Base-by-base conservation (phyloP, 2,888 invertebrate species). In the Shargacucullia verbasci region DNA sequence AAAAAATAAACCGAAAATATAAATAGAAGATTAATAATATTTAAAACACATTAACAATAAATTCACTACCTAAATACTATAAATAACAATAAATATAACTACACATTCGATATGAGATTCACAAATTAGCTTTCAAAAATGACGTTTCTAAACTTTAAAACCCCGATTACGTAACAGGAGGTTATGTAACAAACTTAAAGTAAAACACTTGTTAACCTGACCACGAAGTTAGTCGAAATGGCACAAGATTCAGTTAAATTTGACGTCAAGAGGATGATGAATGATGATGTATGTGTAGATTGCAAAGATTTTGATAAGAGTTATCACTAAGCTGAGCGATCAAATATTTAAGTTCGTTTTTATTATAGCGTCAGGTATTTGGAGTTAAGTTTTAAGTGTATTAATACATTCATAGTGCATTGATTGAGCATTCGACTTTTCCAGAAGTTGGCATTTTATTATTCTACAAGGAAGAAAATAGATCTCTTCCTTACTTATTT, bases 231-330 rank as follows among this genome's bases (percentile, higher is more conserved):
- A 81, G 82, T 85, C 83, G 72, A 78, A 86, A 85, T 91, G 88
- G 82, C 78, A 80, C 78, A 80, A 75, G 73, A 68, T 65, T 73
- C 68, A 67, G 62, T 79, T 76, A 62, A 71, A 73, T 74, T 71
- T 75, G 80, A 82, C 85, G 91, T 89, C 89, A 87, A 89, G 83
- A 83, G 49, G 81, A 83, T 91, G 92, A 93, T 92, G 88, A 81
- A 93, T 87, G 87, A 90, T 92, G 90, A 90, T 91, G 76, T 83
- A 92, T 83, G 81, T 70, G 73, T 76, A 75, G 83, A 82, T 82
- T 82, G 79, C 77, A 68, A 57, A 80, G 79, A 82, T 78, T 72
- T 58, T 77, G 86, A 89, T 89, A 90, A 85, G 64, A 54, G 54
- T 68, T 82, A 83, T 84, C 83, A 72, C 52, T 59, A 29, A 55